phyloP scores from a whole-genome alignment of 2,888 invertebrate genomes.

The Eutolmus rufibarbis region DNA sequence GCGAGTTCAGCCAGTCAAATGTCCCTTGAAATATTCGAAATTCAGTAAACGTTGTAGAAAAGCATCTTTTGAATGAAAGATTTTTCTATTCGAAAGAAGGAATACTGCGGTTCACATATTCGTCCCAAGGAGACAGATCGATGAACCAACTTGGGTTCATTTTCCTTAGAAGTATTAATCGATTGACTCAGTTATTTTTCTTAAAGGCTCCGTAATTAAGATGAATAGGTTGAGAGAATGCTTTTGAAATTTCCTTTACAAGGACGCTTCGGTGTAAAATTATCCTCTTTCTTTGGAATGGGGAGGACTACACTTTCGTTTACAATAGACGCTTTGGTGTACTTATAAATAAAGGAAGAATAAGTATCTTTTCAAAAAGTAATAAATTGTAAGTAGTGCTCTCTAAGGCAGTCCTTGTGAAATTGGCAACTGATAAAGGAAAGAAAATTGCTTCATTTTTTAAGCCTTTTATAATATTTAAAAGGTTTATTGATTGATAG shows the following conservation, averaged over 20 bases:
- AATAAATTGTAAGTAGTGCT: not conserved
- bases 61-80: not conserved
- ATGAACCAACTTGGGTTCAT: constrained; percentile 14
- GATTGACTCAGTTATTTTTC: constrained; percentile 31
- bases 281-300: not conserved
- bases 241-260: constrained; percentile 11
- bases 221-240: constrained; percentile 34
- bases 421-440: not conserved
- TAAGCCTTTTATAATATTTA: not conserved
- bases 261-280: constrained; percentile 4
- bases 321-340: not conserved
- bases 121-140: not conserved
- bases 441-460: not conserved
- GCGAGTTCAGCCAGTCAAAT: not conserved
- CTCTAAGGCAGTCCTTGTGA: not conserved
- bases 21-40: not conserved
- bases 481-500: not conserved
- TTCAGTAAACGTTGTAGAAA: not conserved
- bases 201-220: constrained; percentile 34
- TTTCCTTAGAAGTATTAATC: constrained; percentile 34
- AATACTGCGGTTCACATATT: not conserved
- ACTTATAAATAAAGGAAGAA: not conserved
- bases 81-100: not conserved
- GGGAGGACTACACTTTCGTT: not conserved
- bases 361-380: not conserved